Base-by-base conservation (phyloP, 2,888 invertebrate genomes). In the Amaurobius ferox region DNA sequence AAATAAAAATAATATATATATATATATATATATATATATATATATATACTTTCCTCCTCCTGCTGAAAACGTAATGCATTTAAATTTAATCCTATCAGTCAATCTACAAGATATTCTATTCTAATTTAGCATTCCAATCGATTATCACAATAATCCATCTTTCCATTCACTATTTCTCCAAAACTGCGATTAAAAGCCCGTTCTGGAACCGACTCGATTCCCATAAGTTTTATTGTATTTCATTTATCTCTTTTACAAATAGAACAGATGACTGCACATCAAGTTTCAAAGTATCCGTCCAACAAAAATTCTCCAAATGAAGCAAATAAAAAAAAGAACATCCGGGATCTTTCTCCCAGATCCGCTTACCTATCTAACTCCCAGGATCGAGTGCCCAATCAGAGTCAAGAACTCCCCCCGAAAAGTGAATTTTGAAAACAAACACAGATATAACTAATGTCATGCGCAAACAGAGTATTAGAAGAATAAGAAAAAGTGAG, bases 361-460 rank as follows among this genome's bases (percentile, higher is more conserved):
- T 85, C 83, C 83, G 83, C 77, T 85, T 85, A 80, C 74, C 39
- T 39, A 48, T 66, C 66, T 35, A 66, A 66, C 35, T 35, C 30
- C 66, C 30, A 19, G 19, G 66, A 66, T 66, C 30, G 66, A 66
- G 66, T 77, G 72, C 67, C 77, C 83, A 85, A 85, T 81, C 71
- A 78, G 83, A 85, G 72, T 61, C 44, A 74, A 83, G 72, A 68
- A 64, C 81, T 76, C 64, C 62, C 35, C 32, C 44, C n/a, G 29
- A 72, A 85, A 85, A 85, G 83, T 85, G 72, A 85, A 77, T 85
- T 85, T 85, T 62, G 67, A 85, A 85, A 85, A 85, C 77, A 85
- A 85, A 85, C 83, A 85, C 55, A 76, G 83, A 85, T 85, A 77
- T 85, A 85, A 85, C 83, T 85, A 85, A 85, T 85, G 83, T 85